Conservation (phyloP, 2,113 vertebrate species). For the Etheostoma cragini region DNA sequence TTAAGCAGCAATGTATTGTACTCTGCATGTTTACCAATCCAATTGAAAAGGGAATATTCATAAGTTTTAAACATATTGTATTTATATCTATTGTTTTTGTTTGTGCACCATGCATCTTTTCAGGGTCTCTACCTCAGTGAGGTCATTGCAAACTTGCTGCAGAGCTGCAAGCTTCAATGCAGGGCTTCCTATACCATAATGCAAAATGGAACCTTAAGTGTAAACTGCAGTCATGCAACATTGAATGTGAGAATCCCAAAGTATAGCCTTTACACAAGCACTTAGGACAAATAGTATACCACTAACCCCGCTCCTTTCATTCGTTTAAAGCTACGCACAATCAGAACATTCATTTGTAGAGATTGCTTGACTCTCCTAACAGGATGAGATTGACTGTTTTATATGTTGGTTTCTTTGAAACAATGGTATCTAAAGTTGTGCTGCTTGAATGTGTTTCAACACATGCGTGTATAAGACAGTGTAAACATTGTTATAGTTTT, state of each 20-base stretch:
- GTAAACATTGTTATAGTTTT: constrained; percentile 29
- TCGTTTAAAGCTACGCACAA: constrained; percentile 83
- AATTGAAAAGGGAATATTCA: constrained; percentile 67
- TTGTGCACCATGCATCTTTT: constrained; percentile 77
- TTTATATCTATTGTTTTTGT: constrained; percentile 53
- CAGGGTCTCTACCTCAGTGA: constrained; percentile 86
- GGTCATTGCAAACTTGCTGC: constrained; percentile 83
- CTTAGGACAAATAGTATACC: constrained; percentile 75
- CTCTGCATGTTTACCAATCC: constrained; percentile 71
- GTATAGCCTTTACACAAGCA: constrained; percentile 81
- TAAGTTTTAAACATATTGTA: constrained; percentile 61
- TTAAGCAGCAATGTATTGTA: constrained; percentile 75
- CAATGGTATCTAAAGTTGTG: constrained; percentile 40
- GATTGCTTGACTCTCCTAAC: constrained; percentile 49
- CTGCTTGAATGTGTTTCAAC: constrained; percentile 50
- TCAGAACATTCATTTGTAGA: constrained; percentile 69
- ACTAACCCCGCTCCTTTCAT: constrained; percentile 61
- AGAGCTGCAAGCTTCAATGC: constrained; percentile 79
- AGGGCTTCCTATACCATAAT: constrained; percentile 77
- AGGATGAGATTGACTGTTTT: constrained; percentile 58
- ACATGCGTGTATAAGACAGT: constrained; percentile 12
- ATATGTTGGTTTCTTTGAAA: constrained; percentile 53
- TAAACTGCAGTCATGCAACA: constrained; percentile 77
- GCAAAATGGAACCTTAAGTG: constrained; percentile 79
- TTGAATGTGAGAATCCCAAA: constrained; percentile 79